Base-by-base conservation (phyloP, 2,888 invertebrate species). In the Hipparchia sbordonii region DNA sequence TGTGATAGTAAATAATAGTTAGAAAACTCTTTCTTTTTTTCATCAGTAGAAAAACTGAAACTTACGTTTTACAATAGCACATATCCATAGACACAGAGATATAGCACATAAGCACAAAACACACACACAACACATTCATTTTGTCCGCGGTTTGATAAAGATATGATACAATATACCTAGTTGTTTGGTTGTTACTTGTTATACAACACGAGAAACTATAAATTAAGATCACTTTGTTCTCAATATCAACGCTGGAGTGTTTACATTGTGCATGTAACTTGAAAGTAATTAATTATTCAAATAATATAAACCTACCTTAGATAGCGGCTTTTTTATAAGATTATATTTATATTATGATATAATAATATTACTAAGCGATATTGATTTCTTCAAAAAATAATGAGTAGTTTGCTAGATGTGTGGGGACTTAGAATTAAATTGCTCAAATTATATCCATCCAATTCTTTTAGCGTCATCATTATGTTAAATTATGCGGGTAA, bases 41-140 rank as follows among this genome's bases (percentile, higher is more conserved):
- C 23, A 23, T 23, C 23, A 0, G 23, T 23, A 23, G 0, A 6
- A 6, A 13, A 56, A 54, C n/a, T 6, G n/a, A 56, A 23, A 65
- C 65, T 65, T 65, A 65, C 65, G 23, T 52, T 12, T 65, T 51
- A 52, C 65, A 65, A 1, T 7, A 52, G 33, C 52, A 52, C 23
- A 65, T 12, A 52, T 52, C 33, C 65, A 65, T 12, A 33, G 7
- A 33, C 33, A 51, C 9, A 12, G 23, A 33, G 7, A 2, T 33
- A 46, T 46, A n/a, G 23, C 65, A 51, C 51, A 65, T 51, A 5
- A 51, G 2, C 65, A 65, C 65, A 7, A 33, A 33, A 52, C 2
- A 12, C 65, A 48, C 46, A 33, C 39, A 65, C 2, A 65, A 52
- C 23, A 12, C 52, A 51, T 65, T 13, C 65, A 65, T 65, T 65